Evolutionary conservation across 2,888 invertebrate species (phyloP), one percentile per base, ranked within the genome.

Genomic region (Ichneumon xanthorius): DNA sequence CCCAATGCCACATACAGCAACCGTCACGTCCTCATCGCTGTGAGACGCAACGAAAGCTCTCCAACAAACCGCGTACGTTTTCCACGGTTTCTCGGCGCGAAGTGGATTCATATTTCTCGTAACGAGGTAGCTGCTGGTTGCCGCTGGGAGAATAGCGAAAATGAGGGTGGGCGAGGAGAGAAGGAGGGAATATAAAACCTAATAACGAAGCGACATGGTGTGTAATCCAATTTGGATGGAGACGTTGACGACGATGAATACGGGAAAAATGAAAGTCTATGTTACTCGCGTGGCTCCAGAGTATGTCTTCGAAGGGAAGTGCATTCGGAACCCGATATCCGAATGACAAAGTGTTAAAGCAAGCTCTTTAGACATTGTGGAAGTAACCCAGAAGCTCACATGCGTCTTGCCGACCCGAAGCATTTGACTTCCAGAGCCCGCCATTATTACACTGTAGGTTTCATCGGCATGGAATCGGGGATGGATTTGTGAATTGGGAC

Each of bases 191-290:
- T 72, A 68, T 26, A 55, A 71, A 79, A 82, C 81, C 50, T 82
- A 82, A 84, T 84, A 86, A 84, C 45, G 53, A 72, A 82, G 78
- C 70, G 61, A 72, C 48, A 63, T 30, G 61, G 75, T 76, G 68
- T 67, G 71, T 75, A 84, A 86, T 82, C 48, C 53, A 79, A 82
- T 84, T 80, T 65, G 45, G 65, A 77, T 84, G 72, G 58, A 77
- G 67, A 72, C 30, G 50, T 50, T 50, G 63, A 67, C 37, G 67
- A 65, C 33, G 22, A 26, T 50, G 40, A 63, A 45, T 48, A 37
- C 30, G 68, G 58, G 70, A 53, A 40, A 58, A 40, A 45, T 5
- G 48, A 58, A 72, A 48, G 11, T 14, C 45, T 45, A 45, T 14
- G 45, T 14, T 45, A 14, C 45, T 14, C 0, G 14, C 45, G 45